phyloP scores from a whole-genome alignment of 35 echinoderm and acorn worm species.

The Diadema setosum region DNA sequence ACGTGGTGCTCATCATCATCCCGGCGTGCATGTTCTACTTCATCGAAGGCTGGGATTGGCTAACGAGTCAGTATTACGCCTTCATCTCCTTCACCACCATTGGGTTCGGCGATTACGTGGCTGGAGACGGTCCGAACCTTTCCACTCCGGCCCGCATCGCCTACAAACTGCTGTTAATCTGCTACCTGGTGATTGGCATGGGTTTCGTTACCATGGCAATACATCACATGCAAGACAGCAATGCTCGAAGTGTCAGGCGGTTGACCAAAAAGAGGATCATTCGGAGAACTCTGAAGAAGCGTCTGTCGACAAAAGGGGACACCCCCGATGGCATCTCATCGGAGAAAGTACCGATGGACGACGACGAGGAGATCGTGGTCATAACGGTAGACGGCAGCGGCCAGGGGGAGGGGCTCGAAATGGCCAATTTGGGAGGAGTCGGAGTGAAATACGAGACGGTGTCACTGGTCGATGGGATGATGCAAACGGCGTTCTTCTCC shows the following conservation, averaged over 20 bases:
- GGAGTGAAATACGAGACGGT: not conserved
- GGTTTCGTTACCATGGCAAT: slow-evolving; percentile 50
- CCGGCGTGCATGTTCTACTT: slow-evolving; percentile 45
- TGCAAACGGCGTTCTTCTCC: not conserved
- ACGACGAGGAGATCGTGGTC: not conserved
- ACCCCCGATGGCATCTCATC: not conserved
- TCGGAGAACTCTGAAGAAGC: not conserved
- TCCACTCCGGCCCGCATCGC: not conserved
- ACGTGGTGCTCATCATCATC: slow-evolving; percentile 53
- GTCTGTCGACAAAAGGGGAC: not conserved
- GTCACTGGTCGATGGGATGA: not conserved
- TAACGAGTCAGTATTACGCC: slow-evolving; percentile 74
- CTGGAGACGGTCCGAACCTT: slow-evolving; percentile 35
- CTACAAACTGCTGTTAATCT: slow-evolving; percentile 54
- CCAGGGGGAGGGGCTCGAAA: not conserved
- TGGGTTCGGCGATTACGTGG: slow-evolving; percentile 84
- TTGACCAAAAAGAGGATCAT: not conserved
- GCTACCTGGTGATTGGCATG: slow-evolving; percentile 63
- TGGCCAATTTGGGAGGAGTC: not conserved
- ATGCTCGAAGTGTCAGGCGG: not conserved
- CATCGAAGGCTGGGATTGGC: slow-evolving; percentile 68
- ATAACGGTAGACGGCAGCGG: not conserved
- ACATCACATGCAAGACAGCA: not conserved
- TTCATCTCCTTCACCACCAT: slow-evolving; percentile 90
- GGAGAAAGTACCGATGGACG: not conserved